phyloP scores from a whole-genome alignment of 2,797 vertebrate species.

The Crenichthys baileyi region DNA sequence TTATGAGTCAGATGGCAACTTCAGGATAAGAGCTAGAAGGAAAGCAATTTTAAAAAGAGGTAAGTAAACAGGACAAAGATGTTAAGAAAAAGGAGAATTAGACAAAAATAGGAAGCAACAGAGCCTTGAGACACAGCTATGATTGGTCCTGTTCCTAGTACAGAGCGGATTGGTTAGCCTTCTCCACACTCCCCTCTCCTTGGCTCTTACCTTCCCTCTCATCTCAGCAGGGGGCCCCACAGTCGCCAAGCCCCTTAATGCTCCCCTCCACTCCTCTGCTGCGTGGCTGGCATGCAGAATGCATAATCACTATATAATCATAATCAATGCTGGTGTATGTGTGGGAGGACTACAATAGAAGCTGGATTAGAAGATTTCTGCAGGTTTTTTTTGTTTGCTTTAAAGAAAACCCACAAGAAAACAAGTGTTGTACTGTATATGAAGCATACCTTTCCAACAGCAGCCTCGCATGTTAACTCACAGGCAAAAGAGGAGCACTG shows the following conservation, averaged over 20 bases:
- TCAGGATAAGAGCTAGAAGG: slow-evolving; percentile 26
- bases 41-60: slow-evolving; percentile 38
- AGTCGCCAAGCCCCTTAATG: slow-evolving; percentile 93
- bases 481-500: slow-evolving; percentile 28
- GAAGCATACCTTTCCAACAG: slow-evolving; percentile 35
- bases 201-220: slow-evolving; percentile 93
- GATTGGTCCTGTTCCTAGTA: slow-evolving; percentile 77
- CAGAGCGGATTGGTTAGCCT: slow-evolving; percentile 81
- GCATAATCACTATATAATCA: slow-evolving; percentile 73
- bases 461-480: slow-evolving; percentile 49
- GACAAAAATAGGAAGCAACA: slow-evolving; percentile 61
- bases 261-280: slow-evolving; percentile 87
- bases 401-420: slow-evolving; percentile 2
- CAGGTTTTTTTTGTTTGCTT: background rate
- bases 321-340: slow-evolving; percentile 65
- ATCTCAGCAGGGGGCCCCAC: slow-evolving; percentile 90
- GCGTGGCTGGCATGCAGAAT: slow-evolving; percentile 75
- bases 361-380: slow-evolving; percentile 32
- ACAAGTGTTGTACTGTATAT: slow-evolving; percentile 18
- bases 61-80: slow-evolving; percentile 61
- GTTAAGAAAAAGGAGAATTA: slow-evolving; percentile 57
- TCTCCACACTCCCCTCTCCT: slow-evolving; percentile 89
- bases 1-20: slow-evolving; percentile 74
- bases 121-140: slow-evolving; percentile 87
- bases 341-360: slow-evolving; percentile 45